Evolutionary conservation across 2,888 invertebrate species (phyloP).

Genomic region (Drosophila phalerata): DNA sequence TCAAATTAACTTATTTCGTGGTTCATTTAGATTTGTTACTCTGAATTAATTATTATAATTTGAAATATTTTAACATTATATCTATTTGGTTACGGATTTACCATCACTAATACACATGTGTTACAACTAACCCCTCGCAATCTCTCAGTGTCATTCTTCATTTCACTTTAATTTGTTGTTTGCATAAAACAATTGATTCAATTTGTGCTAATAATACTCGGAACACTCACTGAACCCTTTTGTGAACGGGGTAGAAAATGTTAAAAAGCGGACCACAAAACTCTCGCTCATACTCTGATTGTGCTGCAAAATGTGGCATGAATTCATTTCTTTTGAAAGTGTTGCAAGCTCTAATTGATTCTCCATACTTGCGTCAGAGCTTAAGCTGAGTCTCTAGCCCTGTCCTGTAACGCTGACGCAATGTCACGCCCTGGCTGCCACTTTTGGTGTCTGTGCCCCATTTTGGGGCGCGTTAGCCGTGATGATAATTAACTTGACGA

Average conservation of each 20-base stretch:
- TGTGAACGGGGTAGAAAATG: conserved; percentile 4
- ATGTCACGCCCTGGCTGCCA: conserved; percentile 65
- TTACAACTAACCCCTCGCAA: neutral
- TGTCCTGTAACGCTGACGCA: conserved; percentile 49
- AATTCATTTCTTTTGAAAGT: neutral
- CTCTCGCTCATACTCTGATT: neutral
- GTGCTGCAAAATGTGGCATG: conserved; percentile 11
- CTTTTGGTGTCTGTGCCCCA: conserved; percentile 50
- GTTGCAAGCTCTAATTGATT: conserved; percentile 28
- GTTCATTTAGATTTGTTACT: no score
- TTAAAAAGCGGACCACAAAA: neutral
- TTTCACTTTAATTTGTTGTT: conserved; percentile 58
- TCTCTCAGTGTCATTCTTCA: conserved; percentile 53
- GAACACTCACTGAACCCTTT: conserved; percentile 6
- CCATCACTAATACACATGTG: conserved; percentile 2
- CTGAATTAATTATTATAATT: no score
- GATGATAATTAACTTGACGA: conserved; percentile 68
- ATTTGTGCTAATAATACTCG: conserved; percentile 63
- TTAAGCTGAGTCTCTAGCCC: neutral
- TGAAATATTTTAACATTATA: no score
- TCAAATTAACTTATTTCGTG: no score
- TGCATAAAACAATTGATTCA: conserved; percentile 73
- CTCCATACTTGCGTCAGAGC: conserved; percentile 42
- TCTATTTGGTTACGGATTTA: neutral
- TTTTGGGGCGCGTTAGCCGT: conserved; percentile 66